Evolutionary conservation across 2,113 vertebrate species (phyloP), one percentile per base, ranked within the genome.

Genomic region (Crocuta crocuta): DNA sequence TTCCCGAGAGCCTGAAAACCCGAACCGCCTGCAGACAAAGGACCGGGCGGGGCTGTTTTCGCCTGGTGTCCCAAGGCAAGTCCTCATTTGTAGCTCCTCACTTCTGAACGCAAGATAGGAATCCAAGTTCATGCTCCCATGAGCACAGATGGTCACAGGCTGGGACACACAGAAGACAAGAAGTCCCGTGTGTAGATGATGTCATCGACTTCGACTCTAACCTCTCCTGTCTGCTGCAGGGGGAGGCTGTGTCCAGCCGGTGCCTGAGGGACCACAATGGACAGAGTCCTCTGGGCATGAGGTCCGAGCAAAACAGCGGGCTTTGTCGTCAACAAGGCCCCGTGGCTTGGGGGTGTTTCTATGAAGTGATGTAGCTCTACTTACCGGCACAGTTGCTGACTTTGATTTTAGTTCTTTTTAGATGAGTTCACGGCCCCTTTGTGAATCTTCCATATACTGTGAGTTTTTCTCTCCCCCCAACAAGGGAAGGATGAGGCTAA

Each of bases 91-190:
- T 2, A 61, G 23, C 13, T 71, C 10, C 7, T 10, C 71, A 4
- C 7, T 43, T 50, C 68, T 8, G 13, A 3, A 16, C 55, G 35
- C 35, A 4, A 1, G 5, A 5, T 1, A n/a, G 10, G 28, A 5
- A 0, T 2, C 4, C 5, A 2, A 10, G 7, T 15, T 55, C 48
- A 13, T 19, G 6, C 12, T 39, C 35, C 2, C 0, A 0, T 1
- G 2, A 23, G 31, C 12, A 28, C 5, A 24, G 84, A 7, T 7
- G 45, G 3, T 4, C 31, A 8, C 5, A 17, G 0, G 4, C 6
- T 28, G 28, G 23, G 23, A 3, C 78, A 45, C 73, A 31, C 39
- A 12, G 50, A 39, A 16, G 0, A 0, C 3, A 0, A 76, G 61
- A 4, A 2, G 48, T 17, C 28, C 7, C 6, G 1, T 0, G 7